A percentile compares a stretch with the other conserved stretches of the same genome.
Conservation (phyloP, 2,888 invertebrate species). For the Caradrina clavipalpis region DNA sequence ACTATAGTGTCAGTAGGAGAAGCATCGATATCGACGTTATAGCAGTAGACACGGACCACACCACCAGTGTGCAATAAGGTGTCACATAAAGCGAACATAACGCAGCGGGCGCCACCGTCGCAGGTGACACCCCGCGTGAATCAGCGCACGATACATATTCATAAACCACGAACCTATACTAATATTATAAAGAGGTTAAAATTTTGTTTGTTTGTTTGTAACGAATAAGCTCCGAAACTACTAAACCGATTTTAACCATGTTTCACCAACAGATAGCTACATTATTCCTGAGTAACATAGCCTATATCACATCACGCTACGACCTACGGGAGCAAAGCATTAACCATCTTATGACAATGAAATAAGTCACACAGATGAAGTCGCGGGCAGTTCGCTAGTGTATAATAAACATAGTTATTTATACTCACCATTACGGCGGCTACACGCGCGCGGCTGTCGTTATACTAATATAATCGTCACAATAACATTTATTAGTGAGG, state of each 20-base stretch:
- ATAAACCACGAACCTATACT: conserved; percentile 7
- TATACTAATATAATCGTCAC: conserved; percentile 36
- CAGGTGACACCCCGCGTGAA: conserved; percentile 6
- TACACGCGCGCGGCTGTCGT: conserved; percentile 28
- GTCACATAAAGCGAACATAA: conserved; percentile 19
- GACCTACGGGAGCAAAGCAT: too few relatives aligned
- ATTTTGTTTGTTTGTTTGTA: too few relatives aligned
- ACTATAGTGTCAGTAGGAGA: neutral
- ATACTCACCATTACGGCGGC: conserved; percentile 29
- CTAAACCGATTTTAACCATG: too few relatives aligned
- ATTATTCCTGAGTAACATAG: too few relatives aligned
- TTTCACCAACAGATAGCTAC: too few relatives aligned
- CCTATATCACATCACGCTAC: too few relatives aligned
- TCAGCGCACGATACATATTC: conserved; percentile 19
- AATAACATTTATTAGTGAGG: conserved; percentile 35
- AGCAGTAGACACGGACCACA: neutral
- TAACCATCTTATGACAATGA: too few relatives aligned
- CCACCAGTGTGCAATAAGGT: neutral
- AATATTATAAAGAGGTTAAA: too few relatives aligned
- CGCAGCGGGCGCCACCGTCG: conserved; percentile 22
- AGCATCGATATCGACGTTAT: neutral
- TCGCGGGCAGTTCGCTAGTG: too few relatives aligned
- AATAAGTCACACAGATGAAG: too few relatives aligned
- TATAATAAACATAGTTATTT: conserved; percentile 46
- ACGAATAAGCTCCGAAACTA: too few relatives aligned